Percentiles rank a stretch among this genome's conserved stretches.
phyloP scores from a whole-genome alignment of 1,140 invertebrate species.

The Drosophila watanabei region DNA sequence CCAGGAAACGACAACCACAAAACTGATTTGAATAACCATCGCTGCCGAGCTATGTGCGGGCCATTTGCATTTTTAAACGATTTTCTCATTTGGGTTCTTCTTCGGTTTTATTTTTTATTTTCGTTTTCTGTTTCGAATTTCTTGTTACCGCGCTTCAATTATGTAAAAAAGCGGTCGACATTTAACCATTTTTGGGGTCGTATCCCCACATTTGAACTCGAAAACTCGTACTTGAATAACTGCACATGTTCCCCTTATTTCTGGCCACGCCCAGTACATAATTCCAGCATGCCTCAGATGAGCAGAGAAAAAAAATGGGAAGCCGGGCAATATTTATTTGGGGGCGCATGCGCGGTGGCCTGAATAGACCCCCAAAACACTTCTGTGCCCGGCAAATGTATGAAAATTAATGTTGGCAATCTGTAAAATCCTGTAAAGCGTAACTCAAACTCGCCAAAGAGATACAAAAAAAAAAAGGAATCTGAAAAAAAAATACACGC shows the following conservation, averaged over 20 bases:
- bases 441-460: conserved; percentile 64
- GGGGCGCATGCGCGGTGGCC: conserved; percentile 23
- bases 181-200: conserved; percentile 38
- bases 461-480: conserved; percentile 4
- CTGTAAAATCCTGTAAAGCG: conserved; percentile 77
- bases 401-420: conserved; percentile 76
- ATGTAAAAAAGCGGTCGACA: conserved; percentile 44
- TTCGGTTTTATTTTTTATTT: conserved; percentile 13
- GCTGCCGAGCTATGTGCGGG: conserved; percentile 65
- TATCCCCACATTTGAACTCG: conserved; percentile 9
- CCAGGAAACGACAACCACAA: conserved; percentile 68
- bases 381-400: conserved; percentile 38
- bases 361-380: conserved; percentile 42
- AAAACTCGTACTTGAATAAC: conserved; percentile 39
- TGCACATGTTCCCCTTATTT: conserved; percentile 36
- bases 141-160: conserved; percentile 51
- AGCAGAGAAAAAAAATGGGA: background rate
- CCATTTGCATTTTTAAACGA: conserved; percentile 82
- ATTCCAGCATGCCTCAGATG: conserved; percentile 44
- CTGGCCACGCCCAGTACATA: conserved; percentile 51
- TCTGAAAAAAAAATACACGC: conserved; percentile 1
- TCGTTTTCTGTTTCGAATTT: conserved; percentile 19
- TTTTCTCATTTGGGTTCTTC: conserved; percentile 74
- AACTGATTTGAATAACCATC: conserved; percentile 72
- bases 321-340: conserved; percentile 34